Conservation (phyloP, 2,888 invertebrate species). For the Xestia ashworthii region DNA sequence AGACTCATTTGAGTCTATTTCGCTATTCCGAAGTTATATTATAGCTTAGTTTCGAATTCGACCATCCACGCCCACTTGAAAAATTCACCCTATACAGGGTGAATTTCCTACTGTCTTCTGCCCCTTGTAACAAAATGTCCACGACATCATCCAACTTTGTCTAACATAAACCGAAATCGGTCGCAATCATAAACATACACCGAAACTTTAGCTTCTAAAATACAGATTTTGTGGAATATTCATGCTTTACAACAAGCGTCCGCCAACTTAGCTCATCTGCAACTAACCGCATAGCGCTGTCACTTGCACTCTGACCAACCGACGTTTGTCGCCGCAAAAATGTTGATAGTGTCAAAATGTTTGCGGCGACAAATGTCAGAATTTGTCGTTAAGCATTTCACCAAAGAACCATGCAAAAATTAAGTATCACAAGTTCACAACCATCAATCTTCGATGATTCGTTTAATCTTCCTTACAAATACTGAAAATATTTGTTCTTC, state of each 20-base stretch:
- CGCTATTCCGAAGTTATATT: no score
- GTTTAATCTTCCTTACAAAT: background rate
- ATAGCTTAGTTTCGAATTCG: background rate
- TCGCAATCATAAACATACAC: slow-evolving; percentile 6
- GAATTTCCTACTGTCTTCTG: no score
- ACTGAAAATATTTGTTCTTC: background rate
- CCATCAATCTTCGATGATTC: background rate
- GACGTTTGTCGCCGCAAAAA: slow-evolving; percentile 14
- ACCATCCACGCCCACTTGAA: no score
- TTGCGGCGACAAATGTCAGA: background rate
- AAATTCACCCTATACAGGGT: no score
- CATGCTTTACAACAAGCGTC: background rate
- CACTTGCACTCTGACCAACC: slow-evolving; percentile 14
- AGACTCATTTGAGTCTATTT: no score
- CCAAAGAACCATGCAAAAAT: background rate
- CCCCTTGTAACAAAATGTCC: background rate
- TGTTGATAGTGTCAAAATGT: background rate
- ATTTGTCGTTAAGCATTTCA: background rate
- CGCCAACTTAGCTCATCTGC: slow-evolving; percentile 34
- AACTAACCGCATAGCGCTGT: slow-evolving; percentile 34
- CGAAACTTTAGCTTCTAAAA: slow-evolving; percentile 34
- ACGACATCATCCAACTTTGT: background rate
- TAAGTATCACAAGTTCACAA: background rate
- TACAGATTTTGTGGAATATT: slow-evolving; percentile 32
- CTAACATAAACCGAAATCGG: background rate